Conservation (phyloP, 2,113 vertebrate species). For the Aphyosemion australe region DNA sequence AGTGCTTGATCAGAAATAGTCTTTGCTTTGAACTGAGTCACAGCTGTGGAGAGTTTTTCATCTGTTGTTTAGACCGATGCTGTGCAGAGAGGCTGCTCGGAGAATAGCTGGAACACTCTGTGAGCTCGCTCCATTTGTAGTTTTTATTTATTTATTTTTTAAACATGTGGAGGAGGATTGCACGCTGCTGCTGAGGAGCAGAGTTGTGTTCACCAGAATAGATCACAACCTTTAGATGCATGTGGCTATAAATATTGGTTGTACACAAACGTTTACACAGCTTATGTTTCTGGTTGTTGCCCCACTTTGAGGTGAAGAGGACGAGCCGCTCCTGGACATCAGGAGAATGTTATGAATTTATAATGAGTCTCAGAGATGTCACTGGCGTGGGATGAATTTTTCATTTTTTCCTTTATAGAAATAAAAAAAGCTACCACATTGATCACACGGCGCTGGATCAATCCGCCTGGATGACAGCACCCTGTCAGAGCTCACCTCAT, state of each 20-base stretch:
- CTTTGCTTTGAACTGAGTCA: conserved; percentile 49
- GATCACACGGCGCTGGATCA: conserved; percentile 50
- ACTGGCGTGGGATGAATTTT: conserved; percentile 50
- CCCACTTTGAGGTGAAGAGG: conserved; percentile 41
- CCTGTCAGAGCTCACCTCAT: conserved; percentile 33
- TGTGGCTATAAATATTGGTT: conserved; percentile 31
- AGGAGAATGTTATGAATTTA: conserved; percentile 52
- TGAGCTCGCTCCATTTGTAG: conserved; percentile 6
- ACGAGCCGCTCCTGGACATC: conserved; percentile 40
- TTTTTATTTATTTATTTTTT: conserved; percentile 10
- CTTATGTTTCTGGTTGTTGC: conserved; percentile 15
- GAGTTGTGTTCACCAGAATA: conserved; percentile 37
- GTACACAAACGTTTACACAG: conserved; percentile 34
- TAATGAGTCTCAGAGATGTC: conserved; percentile 25
- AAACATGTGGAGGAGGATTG: conserved; percentile 19
- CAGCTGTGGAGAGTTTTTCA: conserved; percentile 38
- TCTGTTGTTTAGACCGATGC: conserved; percentile 42
- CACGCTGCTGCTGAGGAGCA: conserved; percentile 8
- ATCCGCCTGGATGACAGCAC: conserved; percentile 17
- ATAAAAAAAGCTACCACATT: neutral
- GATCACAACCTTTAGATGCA: conserved; percentile 43
- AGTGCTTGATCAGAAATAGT: conserved; percentile 50
- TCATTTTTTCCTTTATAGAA: conserved; percentile 25
- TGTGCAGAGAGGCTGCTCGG: conserved; percentile 11
- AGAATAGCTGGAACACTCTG: conserved; percentile 20